A percentile compares a stretch with the other conserved stretches of the same genome.
Conservation (phyloP, 1,140 invertebrate genomes). For the Protaetia brevitarsis region DNA sequence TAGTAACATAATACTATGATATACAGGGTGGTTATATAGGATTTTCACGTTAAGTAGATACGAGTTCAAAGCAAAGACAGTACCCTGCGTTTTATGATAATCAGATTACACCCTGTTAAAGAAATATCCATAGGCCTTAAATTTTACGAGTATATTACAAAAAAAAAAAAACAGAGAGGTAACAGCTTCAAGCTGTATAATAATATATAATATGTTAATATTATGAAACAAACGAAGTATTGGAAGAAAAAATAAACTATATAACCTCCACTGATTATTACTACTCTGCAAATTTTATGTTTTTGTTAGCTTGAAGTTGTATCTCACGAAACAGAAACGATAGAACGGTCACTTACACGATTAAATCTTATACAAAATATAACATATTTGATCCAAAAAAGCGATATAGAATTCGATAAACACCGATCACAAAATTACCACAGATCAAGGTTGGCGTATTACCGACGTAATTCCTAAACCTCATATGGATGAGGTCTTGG, state of each 20-base stretch:
- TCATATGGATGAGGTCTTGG: constrained; percentile 51
- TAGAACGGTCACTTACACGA: constrained; percentile 18
- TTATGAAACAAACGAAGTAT: no score
- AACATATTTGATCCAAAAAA: background rate
- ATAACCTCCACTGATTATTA: no score
- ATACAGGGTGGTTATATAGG: background rate
- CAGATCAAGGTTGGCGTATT: constrained; percentile 55
- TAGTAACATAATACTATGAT: constrained; percentile 17
- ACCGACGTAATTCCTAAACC: constrained; percentile 72
- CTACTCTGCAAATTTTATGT: no score
- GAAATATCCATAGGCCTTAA: background rate
- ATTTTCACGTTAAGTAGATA: background rate
- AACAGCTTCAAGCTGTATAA: background rate
- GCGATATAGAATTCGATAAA: constrained; percentile 64
- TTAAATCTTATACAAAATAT: constrained; percentile 4
- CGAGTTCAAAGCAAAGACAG: background rate
- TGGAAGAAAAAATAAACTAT: no score
- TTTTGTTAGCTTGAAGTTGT: background rate
- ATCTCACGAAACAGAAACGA: background rate
- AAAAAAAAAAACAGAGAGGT: background rate
- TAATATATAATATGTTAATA: no score
- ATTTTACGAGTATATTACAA: constrained; percentile 2
- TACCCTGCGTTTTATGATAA: background rate
- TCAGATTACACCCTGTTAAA: constrained; percentile 1
- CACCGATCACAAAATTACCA: constrained; percentile 58